These are phyloP conservation scores for Aphrophora alni DNA, from an alignment of 2,888 invertebrate species.

Conservation along the genomic window DNA sequence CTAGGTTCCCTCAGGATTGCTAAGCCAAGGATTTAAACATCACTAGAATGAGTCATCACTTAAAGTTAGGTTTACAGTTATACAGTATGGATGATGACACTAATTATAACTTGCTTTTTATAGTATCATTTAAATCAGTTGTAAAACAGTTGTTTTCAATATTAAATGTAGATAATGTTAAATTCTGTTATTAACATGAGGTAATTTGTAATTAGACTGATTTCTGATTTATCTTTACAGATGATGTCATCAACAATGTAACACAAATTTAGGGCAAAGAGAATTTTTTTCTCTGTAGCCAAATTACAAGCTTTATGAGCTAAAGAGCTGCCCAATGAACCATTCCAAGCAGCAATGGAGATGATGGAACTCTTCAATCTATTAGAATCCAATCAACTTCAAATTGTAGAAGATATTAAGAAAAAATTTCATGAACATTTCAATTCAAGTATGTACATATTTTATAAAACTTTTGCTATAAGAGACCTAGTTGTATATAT, in stretches of 20 bases:
- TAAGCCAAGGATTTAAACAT: no score
- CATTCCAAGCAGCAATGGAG: slow-evolving; percentile 31
- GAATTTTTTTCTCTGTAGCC: not conserved
- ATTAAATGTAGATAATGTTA: no score
- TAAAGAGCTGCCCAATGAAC: not conserved
- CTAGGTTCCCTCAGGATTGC: no score
- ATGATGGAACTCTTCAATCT: slow-evolving; percentile 65
- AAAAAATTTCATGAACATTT: slow-evolving; percentile 74
- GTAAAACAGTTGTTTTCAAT: no score
- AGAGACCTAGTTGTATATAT: not conserved
- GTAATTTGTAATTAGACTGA: no score
- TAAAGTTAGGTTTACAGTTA: no score
- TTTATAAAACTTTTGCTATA: not conserved
- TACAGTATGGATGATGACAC: no score
- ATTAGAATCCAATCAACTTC: slow-evolving; percentile 72
- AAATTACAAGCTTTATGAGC: not conserved
- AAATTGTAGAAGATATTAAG: slow-evolving; percentile 71
- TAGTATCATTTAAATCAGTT: no score
- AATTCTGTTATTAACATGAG: no score
- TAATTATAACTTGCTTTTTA: no score
- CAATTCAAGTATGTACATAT: slow-evolving; percentile 71
- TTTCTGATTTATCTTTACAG: no score
- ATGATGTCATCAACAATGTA: not conserved
- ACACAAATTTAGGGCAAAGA: not conserved
- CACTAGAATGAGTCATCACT: no score